These are phyloP conservation scores for Epicampocera succincta DNA, from an alignment of 2,888 invertebrate species.

Conservation along the genomic window DNA sequence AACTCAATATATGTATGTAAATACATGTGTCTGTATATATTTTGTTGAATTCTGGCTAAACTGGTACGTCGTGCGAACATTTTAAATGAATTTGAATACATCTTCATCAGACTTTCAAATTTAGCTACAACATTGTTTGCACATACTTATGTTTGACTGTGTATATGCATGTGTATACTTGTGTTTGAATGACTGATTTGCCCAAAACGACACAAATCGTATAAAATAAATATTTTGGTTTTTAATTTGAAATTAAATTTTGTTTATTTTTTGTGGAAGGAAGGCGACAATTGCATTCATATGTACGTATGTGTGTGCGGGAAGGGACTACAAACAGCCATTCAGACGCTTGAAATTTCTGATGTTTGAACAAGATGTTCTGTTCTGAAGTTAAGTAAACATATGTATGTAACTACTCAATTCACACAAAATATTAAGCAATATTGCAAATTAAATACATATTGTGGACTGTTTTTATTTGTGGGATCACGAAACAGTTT, in stretches of 20 bases:
- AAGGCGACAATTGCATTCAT: conserved; percentile 2
- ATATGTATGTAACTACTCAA: too few species aligned
- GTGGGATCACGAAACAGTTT: too few species aligned
- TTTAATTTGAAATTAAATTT: conserved; percentile 20
- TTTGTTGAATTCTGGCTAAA: conserved; percentile 37
- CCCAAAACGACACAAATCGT: conserved; percentile 14
- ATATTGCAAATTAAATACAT: too few species aligned
- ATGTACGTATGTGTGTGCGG: neutral
- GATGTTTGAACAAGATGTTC: too few species aligned
- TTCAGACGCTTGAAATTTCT: too few species aligned
- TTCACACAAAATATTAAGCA: too few species aligned
- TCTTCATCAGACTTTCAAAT: conserved; percentile 49
- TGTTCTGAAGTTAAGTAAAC: too few species aligned
- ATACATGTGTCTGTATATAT: neutral
- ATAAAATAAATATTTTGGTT: conserved; percentile 35
- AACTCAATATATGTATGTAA: too few species aligned
- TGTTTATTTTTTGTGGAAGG: neutral
- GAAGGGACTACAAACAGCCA: neutral
- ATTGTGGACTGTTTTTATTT: too few species aligned
- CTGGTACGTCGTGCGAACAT: conserved; percentile 46
- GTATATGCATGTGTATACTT: neutral
- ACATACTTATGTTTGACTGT: neutral
- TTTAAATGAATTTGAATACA: conserved; percentile 28
- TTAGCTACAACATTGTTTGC: conserved; percentile 5
- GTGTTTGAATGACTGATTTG: conserved; percentile 12